Evolutionary conservation across 2,113 vertebrate genomes (phyloP).

Genomic region (Perognathus longimembris): DNA sequence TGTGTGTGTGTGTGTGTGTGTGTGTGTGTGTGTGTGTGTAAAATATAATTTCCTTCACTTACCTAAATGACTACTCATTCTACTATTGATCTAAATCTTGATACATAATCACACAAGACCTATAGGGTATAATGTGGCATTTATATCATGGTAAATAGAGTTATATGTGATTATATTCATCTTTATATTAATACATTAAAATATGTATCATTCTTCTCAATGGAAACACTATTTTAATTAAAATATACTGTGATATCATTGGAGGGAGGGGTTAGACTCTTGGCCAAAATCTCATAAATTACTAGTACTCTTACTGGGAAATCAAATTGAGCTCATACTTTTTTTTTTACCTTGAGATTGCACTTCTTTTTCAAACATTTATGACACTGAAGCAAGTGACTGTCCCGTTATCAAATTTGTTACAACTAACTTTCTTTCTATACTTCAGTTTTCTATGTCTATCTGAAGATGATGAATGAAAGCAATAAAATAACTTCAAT

Average conservation of each 20-base stretch:
- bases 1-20: too few relatives aligned
- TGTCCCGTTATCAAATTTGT: background rate
- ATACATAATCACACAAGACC: background rate
- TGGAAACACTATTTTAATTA: background rate
- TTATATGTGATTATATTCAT: background rate
- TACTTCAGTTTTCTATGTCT: background rate
- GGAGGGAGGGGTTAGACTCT: accelerated
- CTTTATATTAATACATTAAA: background rate
- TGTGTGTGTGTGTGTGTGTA: too few relatives aligned
- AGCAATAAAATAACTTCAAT: background rate
- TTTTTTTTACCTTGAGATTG: background rate
- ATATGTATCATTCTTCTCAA: background rate
- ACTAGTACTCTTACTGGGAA: background rate
- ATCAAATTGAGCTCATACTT: background rate
- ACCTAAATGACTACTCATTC: background rate
- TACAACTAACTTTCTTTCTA: background rate
- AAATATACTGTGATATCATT: background rate
- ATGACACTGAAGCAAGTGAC: background rate
- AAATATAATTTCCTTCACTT: background rate
- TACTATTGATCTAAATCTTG: background rate
- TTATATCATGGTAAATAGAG: background rate
- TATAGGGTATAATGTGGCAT: background rate
- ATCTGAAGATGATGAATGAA: background rate
- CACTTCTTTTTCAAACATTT: background rate
- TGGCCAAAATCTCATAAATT: background rate